Percentiles rank a stretch among this genome's conserved stretches.
Evolutionary conservation across 2,888 invertebrate species (phyloP).

Genomic region (Acanthoscelides obtectus): DNA sequence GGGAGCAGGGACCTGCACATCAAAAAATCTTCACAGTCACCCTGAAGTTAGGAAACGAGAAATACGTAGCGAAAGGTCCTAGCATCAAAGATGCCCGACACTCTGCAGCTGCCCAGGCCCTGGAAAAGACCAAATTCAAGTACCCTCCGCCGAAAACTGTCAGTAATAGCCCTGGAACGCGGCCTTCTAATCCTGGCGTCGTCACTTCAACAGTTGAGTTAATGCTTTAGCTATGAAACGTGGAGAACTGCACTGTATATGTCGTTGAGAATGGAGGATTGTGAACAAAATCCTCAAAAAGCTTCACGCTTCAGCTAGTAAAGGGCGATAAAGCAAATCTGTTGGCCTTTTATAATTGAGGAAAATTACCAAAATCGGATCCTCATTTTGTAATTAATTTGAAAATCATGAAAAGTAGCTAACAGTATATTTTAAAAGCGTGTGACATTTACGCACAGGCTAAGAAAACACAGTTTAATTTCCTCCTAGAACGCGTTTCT

Average conservation of each 20-base stretch:
- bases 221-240: slow-evolving; percentile 95
- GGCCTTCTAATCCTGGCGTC: slow-evolving; percentile 51
- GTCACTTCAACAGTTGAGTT: slow-evolving; percentile 93
- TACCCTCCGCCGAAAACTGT: slow-evolving; percentile 73
- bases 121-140: slow-evolving; percentile 77
- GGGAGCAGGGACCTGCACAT: slow-evolving; percentile 97
- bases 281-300: too few species aligned
- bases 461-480: too few species aligned
- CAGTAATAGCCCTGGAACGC: slow-evolving; percentile 37
- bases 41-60: slow-evolving; percentile 80
- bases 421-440: too few species aligned
- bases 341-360: too few species aligned
- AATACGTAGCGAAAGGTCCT: slow-evolving; percentile 86
- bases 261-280: slow-evolving; percentile 51
- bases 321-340: too few species aligned
- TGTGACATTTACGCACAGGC: too few species aligned
- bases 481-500: too few species aligned
- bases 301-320: too few species aligned
- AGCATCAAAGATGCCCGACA: slow-evolving; percentile 99
- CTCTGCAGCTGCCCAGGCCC: slow-evolving; percentile 85
- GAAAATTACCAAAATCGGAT: too few species aligned
- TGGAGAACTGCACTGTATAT: slow-evolving; percentile 86
- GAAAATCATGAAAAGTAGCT: too few species aligned
- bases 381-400: too few species aligned
- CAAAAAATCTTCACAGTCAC: slow-evolving; percentile 96